Evolutionary conservation across 2,113 vertebrate genomes (phyloP).

Genomic region (Syngnathus scovelli): DNA sequence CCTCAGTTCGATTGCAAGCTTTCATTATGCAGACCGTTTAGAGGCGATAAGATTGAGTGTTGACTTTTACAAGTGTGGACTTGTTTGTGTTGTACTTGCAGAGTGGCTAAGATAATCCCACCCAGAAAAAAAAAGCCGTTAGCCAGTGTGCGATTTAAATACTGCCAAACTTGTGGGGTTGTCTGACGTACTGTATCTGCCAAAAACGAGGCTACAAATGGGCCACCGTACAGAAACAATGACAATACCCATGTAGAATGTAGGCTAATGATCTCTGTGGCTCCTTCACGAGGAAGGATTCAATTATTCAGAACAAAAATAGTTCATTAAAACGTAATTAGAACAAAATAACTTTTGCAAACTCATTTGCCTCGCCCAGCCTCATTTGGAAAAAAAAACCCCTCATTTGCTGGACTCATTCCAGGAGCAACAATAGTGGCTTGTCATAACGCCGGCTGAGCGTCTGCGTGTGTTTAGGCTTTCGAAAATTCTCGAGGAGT

Average conservation of each 20-base stretch:
- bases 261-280: conserved; percentile 67
- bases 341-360: conserved; percentile 66
- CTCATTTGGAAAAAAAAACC: conserved; percentile 51
- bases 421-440: conserved; percentile 25
- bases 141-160: conserved; percentile 29
- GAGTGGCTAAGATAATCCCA: not conserved
- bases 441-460: not conserved
- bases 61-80: not conserved
- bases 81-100: not conserved
- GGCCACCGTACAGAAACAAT: conserved; percentile 58
- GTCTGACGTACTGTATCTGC: conserved; percentile 26
- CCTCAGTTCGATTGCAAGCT: not conserved
- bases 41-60: not conserved
- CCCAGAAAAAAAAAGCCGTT: not conserved
- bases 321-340: conserved; percentile 72
- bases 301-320: conserved; percentile 70
- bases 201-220: conserved; percentile 55
- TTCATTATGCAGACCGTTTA: not conserved
- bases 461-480: not conserved
- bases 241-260: conserved; percentile 59
- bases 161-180: conserved; percentile 15
- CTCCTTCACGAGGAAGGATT: conserved; percentile 63
- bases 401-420: conserved; percentile 53
- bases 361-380: conserved; percentile 60
- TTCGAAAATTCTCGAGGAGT: not conserved